Evolutionary conservation across 92 coral and sea anemone species (phyloP).

Genomic region (Ricordea florida): DNA sequence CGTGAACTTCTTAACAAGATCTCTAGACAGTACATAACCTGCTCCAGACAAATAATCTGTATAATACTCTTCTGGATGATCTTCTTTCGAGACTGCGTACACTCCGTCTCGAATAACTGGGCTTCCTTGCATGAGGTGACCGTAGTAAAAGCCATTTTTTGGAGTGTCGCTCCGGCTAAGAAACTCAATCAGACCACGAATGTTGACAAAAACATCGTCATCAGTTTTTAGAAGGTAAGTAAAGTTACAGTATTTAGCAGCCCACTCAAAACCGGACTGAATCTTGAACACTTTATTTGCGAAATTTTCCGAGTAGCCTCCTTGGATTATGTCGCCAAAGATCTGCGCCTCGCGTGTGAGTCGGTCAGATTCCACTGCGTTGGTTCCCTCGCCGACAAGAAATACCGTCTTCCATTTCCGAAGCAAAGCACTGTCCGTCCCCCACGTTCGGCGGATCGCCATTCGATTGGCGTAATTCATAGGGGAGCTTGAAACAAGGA

Average conservation of each 20-base stretch:
- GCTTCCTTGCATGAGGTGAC: not conserved
- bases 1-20: constrained; percentile 7
- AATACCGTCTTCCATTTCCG: not conserved
- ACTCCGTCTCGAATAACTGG: not conserved
- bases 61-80: constrained; percentile 8
- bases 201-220: constrained; percentile 32
- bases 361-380: not conserved
- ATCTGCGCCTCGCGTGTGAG: not conserved
- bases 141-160: not conserved
- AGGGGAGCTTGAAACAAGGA: constrained; percentile 10
- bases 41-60: constrained; percentile 30
- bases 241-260: constrained; percentile 16
- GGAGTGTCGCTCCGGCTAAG: not conserved
- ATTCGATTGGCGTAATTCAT: not conserved
- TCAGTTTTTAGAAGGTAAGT: constrained; percentile 21
- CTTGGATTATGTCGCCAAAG: constrained; percentile 27
- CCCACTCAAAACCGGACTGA: constrained; percentile 45
- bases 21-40: constrained; percentile 12
- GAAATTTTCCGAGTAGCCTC: constrained; percentile 8
- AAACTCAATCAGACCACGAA: not conserved
- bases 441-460: constrained; percentile 8
- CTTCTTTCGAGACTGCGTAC: constrained; percentile 3
- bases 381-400: constrained; percentile 10
- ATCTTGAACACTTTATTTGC: constrained; percentile 25
- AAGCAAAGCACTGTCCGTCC: not conserved